These are phyloP conservation scores for Orthonevra nobilis DNA, from an alignment of 2,888 invertebrate genomes.

Conservation along the genomic window DNA sequence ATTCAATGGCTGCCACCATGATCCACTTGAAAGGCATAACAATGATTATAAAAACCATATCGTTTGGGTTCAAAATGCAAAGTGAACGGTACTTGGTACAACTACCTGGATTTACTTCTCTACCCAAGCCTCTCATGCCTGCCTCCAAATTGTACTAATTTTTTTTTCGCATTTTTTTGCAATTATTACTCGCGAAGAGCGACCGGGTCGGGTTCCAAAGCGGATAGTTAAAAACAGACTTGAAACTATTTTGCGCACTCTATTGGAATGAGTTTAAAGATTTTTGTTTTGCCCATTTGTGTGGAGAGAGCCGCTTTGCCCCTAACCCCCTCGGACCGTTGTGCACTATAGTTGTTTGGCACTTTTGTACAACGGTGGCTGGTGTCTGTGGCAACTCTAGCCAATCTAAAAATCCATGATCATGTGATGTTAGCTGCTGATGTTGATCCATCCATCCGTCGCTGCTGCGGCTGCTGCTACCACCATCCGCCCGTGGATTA, in stretches of 20 bases:
- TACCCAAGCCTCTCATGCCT: too few relatives aligned
- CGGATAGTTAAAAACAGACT: constrained; percentile 26
- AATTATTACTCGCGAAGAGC: constrained; percentile 53
- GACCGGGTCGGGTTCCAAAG: neutral
- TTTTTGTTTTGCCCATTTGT: constrained; percentile 55
- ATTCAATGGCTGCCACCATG: too few relatives aligned
- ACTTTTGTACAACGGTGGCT: constrained; percentile 25
- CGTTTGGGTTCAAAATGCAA: constrained; percentile 61
- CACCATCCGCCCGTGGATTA: constrained; percentile 43
- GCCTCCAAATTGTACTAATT: too few relatives aligned
- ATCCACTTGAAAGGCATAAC: constrained; percentile 54
- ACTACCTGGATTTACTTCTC: constrained; percentile 48
- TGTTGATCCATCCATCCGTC: constrained; percentile 46
- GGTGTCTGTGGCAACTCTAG: constrained; percentile 28
- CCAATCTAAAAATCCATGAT: too few relatives aligned
- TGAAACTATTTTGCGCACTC: constrained; percentile 58
- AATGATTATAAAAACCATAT: constrained; percentile 49
- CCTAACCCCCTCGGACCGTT: neutral
- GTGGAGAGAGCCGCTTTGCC: constrained; percentile 27
- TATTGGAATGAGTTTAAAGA: constrained; percentile 67
- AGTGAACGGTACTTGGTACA: constrained; percentile 68
- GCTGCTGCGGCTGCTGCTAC: constrained; percentile 6
- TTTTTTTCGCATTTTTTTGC: constrained; percentile 57
- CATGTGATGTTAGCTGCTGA: constrained; percentile 56
- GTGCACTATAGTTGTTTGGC: constrained; percentile 27